These are phyloP conservation scores for Acropora tenuis DNA, from an alignment of 64 coral and sea anemone genomes.

Conservation along the genomic window DNA sequence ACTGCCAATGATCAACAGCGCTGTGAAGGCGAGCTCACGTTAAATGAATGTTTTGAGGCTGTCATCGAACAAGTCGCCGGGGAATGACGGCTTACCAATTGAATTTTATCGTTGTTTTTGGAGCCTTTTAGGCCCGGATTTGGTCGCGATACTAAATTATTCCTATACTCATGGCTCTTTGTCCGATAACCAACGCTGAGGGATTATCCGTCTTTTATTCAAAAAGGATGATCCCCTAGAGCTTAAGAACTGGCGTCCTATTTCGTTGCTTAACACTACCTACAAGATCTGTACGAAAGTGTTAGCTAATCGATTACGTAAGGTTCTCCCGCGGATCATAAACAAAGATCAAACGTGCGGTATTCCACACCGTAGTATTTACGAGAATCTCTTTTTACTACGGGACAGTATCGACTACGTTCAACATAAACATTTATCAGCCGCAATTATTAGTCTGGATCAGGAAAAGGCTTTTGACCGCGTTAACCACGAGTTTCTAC, in stretches of 20 bases:
- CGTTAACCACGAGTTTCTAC: conserved; percentile 25
- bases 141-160: not conserved
- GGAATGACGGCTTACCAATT: not conserved
- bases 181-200: not conserved
- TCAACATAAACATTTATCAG: not conserved
- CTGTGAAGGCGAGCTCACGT: not conserved
- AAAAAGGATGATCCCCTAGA: not conserved
- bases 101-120: conserved; percentile 20
- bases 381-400: not conserved
- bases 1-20: not conserved
- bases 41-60: not conserved
- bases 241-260: not conserved
- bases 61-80: conserved; percentile 8
- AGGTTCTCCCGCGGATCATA: not conserved
- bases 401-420: not conserved
- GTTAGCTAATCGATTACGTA: not conserved
- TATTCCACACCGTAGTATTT: not conserved
- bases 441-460: not conserved
- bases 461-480: conserved; percentile 14
- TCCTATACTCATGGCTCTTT: not conserved
- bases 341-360: conserved; percentile 26
- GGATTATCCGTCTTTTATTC: not conserved
- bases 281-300: conserved; percentile 27
- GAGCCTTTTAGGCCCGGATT: not conserved
- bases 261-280: not conserved